Evolutionary conservation across 2,797 vertebrate species (phyloP).

Genomic region (Catamblyrhynchus diadema): DNA sequence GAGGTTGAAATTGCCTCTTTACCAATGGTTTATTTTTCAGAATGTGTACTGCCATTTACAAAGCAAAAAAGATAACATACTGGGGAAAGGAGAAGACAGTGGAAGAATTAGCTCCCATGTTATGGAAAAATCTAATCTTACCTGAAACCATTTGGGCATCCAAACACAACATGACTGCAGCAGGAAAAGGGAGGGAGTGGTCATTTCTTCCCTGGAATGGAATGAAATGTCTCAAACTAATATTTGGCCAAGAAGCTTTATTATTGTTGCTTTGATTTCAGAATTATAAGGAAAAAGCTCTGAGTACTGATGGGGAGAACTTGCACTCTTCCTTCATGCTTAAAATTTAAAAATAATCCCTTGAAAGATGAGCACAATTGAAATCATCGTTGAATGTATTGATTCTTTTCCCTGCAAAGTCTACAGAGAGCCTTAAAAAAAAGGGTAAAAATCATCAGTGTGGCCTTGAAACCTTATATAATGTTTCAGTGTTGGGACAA

Average conservation of each 20-base stretch:
- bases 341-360: conserved; percentile 8
- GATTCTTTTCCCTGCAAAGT: conserved; percentile 21
- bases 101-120: background rate
- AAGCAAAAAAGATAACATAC: background rate
- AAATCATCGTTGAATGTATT: conserved; percentile 12
- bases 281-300: background rate
- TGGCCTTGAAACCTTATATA: conserved; percentile 66
- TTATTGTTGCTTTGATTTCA: conserved; percentile 42
- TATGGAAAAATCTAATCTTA: background rate
- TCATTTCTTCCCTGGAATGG: background rate
- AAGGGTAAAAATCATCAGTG: background rate
- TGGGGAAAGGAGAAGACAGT: background rate
- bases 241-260: background rate
- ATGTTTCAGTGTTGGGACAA: conserved; percentile 54
- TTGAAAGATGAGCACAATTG: conserved; percentile 12
- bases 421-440: conserved; percentile 12
- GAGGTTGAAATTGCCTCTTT: background rate
- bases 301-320: background rate
- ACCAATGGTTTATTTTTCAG: background rate
- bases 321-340: background rate
- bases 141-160: background rate
- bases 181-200: background rate
- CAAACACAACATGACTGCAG: background rate
- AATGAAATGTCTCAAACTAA: background rate
- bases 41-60: background rate